phyloP scores from a whole-genome alignment of 64 coral and sea anemone species.

The Exaiptasia diaphana region DNA sequence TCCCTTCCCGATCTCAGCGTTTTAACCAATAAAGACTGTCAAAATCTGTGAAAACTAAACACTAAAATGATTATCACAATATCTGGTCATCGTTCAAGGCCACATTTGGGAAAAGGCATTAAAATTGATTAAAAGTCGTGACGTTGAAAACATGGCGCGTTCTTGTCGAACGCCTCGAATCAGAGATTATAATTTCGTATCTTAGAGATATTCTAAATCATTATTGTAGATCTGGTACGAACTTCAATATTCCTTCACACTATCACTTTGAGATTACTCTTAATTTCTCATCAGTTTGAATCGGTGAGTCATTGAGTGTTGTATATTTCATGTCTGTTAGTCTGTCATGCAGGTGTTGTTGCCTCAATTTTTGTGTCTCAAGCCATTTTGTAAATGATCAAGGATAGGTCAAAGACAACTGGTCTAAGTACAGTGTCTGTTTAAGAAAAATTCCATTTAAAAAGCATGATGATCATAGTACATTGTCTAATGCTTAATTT shows the following conservation, averaged over 20 bases:
- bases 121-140: slow-evolving; percentile 17
- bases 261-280: background rate
- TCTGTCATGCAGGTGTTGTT: background rate
- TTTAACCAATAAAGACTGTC: background rate
- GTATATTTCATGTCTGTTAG: slow-evolving; percentile 9
- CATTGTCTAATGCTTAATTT: no score
- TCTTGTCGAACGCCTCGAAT: no score
- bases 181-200: no score
- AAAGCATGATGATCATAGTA: no score
- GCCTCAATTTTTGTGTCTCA: background rate
- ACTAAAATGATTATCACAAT: background rate
- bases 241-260: no score
- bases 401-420: no score
- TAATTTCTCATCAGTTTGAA: slow-evolving; percentile 4
- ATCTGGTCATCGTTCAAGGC: background rate
- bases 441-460: no score
- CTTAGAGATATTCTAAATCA: no score
- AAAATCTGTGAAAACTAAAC: no score
- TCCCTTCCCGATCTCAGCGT: background rate
- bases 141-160: no score
- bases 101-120: slow-evolving; percentile 21
- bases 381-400: slow-evolving; percentile 2
- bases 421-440: no score
- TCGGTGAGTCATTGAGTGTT: background rate
- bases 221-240: no score